Evolutionary conservation across 2,797 vertebrate species (phyloP).

Genomic region (Semaprochilodus insignis): DNA sequence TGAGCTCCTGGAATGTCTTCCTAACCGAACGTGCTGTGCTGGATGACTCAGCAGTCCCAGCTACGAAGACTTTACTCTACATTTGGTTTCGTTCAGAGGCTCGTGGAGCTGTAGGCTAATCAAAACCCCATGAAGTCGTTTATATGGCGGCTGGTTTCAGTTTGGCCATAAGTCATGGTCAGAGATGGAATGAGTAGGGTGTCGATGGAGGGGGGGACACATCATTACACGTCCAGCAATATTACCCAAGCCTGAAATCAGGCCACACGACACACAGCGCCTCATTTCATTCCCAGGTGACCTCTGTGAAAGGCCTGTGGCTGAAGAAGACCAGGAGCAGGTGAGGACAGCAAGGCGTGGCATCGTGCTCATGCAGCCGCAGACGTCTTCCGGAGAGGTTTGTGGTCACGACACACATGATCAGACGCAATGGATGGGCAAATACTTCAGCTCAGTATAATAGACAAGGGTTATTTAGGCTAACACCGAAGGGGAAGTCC

Average conservation of each 20-base stretch:
- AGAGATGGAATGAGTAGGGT: background rate
- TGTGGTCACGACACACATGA: too few species aligned
- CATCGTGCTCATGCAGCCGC: too few species aligned
- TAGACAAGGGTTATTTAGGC: background rate
- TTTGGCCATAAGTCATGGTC: background rate
- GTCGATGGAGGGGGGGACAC: background rate
- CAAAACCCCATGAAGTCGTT: background rate
- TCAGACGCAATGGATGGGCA: too few species aligned
- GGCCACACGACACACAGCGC: background rate
- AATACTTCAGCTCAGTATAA: too few species aligned
- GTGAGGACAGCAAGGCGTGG: too few species aligned
- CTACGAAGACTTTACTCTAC: background rate
- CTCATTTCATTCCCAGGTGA: too few species aligned
- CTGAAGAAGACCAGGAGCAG: too few species aligned
- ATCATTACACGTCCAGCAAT: background rate
- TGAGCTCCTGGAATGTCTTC: background rate
- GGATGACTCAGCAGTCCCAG: background rate
- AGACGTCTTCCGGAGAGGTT: too few species aligned
- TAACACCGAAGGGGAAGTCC: too few species aligned
- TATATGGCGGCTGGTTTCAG: background rate
- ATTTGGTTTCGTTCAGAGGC: background rate
- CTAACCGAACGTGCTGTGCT: background rate
- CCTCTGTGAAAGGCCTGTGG: too few species aligned
- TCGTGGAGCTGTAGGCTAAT: background rate
- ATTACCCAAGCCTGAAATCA: background rate